These are phyloP conservation scores for Ceyx cyanopectus DNA, from an alignment of 2,113 vertebrate species.

Conservation along the genomic window DNA sequence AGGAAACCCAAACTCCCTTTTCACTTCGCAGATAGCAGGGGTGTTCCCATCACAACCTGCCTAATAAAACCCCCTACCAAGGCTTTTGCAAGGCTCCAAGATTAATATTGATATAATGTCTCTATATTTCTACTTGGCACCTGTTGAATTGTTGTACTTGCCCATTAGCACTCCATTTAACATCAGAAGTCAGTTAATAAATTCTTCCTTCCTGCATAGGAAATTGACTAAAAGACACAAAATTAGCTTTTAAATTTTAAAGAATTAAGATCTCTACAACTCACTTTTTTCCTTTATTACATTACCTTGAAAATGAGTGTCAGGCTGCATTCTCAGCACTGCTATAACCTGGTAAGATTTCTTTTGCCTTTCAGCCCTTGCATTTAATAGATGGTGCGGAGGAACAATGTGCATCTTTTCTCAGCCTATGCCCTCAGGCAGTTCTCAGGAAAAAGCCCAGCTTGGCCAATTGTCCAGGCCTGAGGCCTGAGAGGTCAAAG, in stretches of 20 bases:
- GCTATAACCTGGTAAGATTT: conserved; percentile 29
- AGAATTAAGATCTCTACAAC: conserved; percentile 81
- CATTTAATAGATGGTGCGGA: conserved; percentile 31
- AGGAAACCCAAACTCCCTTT: background rate
- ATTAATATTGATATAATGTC: conserved; percentile 85
- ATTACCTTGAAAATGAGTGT: conserved; percentile 71
- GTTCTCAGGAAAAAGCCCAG: conserved; percentile 69
- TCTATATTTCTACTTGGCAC: conserved; percentile 79
- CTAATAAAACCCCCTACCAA: conserved; percentile 38
- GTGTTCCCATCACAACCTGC: conserved; percentile 57
- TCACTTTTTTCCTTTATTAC: conserved; percentile 69
- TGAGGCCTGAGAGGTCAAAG: conserved; percentile 71
- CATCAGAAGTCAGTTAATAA: conserved; percentile 83
- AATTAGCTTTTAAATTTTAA: conserved; percentile 89
- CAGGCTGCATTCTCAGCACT: conserved; percentile 26
- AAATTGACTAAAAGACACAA: conserved; percentile 87
- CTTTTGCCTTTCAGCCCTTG: conserved; percentile 9
- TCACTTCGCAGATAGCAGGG: background rate
- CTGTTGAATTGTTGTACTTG: conserved; percentile 84
- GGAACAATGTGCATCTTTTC: conserved; percentile 57
- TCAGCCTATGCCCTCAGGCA: conserved; percentile 49
- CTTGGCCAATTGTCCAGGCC: conserved; percentile 70
- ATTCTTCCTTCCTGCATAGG: conserved; percentile 83
- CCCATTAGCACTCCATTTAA: conserved; percentile 86
- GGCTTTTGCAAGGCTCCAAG: conserved; percentile 54